Conservation (phyloP, 2,797 vertebrate species). For the Muraenolepis orangiensis region DNA sequence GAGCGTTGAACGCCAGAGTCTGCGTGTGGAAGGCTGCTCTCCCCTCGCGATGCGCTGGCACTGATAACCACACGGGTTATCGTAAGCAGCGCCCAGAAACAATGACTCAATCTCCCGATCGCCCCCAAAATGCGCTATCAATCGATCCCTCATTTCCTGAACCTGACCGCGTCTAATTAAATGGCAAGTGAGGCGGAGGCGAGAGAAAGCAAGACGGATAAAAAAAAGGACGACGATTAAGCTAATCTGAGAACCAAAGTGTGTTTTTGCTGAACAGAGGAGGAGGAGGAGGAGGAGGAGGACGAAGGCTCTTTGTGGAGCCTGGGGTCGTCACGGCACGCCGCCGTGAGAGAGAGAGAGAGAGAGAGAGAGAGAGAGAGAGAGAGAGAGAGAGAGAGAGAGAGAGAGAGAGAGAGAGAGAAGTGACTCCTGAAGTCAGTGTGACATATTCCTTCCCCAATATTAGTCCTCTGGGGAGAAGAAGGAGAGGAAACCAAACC, state of each 20-base stretch:
- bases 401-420: slow-evolving; percentile 16
- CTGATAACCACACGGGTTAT: slow-evolving; percentile 25
- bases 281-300: too few species aligned
- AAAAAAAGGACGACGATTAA: slow-evolving; percentile 8
- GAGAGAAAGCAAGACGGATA: not conserved
- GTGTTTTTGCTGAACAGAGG: not conserved
- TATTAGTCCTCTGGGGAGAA: not conserved
- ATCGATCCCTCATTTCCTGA: slow-evolving; percentile 33
- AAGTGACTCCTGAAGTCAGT: not conserved
- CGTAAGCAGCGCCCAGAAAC: slow-evolving; percentile 32
- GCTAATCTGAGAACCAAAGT: slow-evolving; percentile 18
- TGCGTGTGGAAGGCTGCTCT: too few species aligned
- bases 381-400: slow-evolving; percentile 14
- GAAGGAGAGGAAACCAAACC: not conserved
- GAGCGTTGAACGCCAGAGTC: too few species aligned
- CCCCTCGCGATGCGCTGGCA: not conserved
- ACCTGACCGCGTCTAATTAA: slow-evolving; percentile 35
- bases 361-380: slow-evolving; percentile 16
- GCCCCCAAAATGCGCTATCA: slow-evolving; percentile 19
- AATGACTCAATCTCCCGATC: slow-evolving; percentile 7
- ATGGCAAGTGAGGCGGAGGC: slow-evolving; percentile 11
- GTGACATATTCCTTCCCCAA: not conserved
- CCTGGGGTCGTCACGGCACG: slow-evolving; percentile 29
- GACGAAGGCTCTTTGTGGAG: not conserved
- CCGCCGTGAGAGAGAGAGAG: slow-evolving; percentile 23